Percentiles rank a stretch among this genome's conserved stretches.
Conservation (phyloP, 2,113 vertebrate species). For the Chroicocephalus ridibundus region DNA sequence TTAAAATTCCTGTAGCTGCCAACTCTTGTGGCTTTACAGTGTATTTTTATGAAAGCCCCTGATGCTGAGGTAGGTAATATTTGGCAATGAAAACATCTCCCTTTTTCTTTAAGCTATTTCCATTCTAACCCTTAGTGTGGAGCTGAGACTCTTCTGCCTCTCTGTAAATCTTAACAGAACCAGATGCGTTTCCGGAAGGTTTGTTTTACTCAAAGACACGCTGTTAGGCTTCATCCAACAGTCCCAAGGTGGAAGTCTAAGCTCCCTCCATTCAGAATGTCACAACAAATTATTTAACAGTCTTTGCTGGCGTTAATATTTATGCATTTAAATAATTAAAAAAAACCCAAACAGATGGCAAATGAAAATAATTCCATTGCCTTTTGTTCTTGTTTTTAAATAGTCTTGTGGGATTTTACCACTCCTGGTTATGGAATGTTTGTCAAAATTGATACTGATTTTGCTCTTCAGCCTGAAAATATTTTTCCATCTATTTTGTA, state of each 20-base stretch:
- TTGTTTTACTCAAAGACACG: not conserved
- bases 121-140: not conserved
- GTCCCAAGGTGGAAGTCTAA: not conserved
- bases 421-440: not conserved
- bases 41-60: not conserved
- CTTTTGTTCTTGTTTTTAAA: not conserved
- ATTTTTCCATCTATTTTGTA: not conserved
- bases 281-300: not conserved
- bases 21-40: not conserved
- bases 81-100: not conserved
- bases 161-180: not conserved
- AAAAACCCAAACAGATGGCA: not conserved
- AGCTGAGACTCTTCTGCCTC: not conserved
- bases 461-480: not conserved
- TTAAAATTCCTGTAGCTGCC: not conserved
- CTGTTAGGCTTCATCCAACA: not conserved
- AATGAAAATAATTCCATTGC: not conserved
- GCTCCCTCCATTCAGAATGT: not conserved
- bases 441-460: not conserved
- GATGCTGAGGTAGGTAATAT: not conserved
- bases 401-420: not conserved
- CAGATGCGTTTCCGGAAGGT: not conserved
- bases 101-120: not conserved
- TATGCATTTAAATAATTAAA: not conserved
- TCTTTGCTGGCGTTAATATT: not conserved